phyloP scores from a whole-genome alignment of 2,797 vertebrate genomes.

The Paramormyrops hopkinsi region DNA sequence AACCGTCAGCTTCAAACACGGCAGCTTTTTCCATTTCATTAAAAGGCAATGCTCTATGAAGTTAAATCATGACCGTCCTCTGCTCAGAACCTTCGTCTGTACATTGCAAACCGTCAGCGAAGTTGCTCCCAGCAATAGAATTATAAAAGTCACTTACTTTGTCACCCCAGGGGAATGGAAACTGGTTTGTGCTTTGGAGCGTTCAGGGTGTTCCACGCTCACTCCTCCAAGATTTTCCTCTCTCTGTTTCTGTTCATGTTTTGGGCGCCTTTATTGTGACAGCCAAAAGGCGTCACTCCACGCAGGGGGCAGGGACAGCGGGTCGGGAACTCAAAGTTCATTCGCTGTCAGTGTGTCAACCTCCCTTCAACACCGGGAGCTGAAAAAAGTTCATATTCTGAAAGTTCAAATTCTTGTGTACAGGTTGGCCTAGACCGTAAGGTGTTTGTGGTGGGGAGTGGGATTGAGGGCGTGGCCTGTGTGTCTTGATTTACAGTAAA shows the following conservation, averaged over 20 bases:
- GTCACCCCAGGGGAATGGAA: not conserved
- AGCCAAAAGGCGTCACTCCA: not conserved
- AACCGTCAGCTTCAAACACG: not conserved
- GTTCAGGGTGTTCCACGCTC: not conserved
- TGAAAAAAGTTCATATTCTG: not conserved
- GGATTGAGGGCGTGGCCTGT: not conserved
- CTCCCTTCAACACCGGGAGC: not conserved
- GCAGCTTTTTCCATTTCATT: not conserved
- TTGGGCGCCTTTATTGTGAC: not conserved
- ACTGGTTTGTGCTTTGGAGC: not conserved
- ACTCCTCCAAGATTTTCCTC: not conserved
- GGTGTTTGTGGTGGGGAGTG: not conserved
- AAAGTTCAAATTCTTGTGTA: not conserved
- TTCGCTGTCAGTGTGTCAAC: not conserved
- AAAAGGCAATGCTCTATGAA: not conserved
- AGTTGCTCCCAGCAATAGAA: not conserved
- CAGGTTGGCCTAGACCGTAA: not conserved
- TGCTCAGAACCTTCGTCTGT: not conserved
- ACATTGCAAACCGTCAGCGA: not conserved
- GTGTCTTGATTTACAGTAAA: not conserved
- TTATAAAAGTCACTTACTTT: not conserved
- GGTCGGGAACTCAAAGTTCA: constrained; percentile 13
- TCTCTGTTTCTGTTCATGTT: not conserved
- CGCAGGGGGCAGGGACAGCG: not conserved
- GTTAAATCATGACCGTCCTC: not conserved